These are phyloP conservation scores for Hemiscyllium ocellatum DNA, from an alignment of 2,113 vertebrate species.

Conservation along the genomic window DNA sequence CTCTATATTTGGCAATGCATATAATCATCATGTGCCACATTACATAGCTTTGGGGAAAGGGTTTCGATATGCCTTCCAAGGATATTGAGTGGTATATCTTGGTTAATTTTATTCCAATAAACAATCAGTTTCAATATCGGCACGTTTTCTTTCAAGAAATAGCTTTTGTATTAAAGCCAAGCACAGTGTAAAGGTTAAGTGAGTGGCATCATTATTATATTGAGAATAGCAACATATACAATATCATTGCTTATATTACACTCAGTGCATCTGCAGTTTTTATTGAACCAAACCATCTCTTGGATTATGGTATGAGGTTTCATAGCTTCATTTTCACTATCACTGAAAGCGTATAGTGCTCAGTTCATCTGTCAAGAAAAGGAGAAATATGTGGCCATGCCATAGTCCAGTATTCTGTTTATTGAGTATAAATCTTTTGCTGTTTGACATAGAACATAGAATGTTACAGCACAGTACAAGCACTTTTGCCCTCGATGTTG, in stretches of 20 bases:
- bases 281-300: background rate
- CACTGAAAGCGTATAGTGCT: background rate
- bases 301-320: background rate
- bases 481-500: too few species aligned
- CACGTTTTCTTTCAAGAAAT: too few species aligned
- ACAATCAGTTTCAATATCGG: background rate
- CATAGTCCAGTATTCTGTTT: background rate
- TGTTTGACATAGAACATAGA: background rate
- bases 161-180: background rate
- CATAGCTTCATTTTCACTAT: background rate
- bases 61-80: background rate
- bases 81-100: background rate
- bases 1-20: background rate
- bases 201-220: background rate
- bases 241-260: background rate
- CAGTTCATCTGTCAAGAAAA: background rate
- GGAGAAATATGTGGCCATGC: background rate
- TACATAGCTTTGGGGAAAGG: background rate
- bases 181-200: background rate
- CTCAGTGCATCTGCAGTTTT: background rate
- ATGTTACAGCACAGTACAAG: too few species aligned
- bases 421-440: background rate
- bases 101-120: background rate
- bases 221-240: background rate
- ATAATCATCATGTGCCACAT: background rate